phyloP scores from a whole-genome alignment of 1,140 invertebrate species.

The Laupala kohalensis region DNA sequence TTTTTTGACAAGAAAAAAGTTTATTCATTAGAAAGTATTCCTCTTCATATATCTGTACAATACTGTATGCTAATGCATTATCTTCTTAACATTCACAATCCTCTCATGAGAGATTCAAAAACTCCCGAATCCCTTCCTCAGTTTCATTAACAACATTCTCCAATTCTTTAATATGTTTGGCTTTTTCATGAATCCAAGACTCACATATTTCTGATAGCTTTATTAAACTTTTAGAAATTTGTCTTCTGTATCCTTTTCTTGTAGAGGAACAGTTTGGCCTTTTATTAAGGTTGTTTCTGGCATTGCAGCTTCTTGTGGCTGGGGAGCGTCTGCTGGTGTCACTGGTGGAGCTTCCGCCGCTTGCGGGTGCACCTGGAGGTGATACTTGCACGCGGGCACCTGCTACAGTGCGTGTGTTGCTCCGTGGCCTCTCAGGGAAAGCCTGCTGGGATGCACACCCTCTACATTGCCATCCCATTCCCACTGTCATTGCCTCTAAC shows the following conservation, averaged over 20 bases:
- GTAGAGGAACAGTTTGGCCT: neutral
- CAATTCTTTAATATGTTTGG: too few relatives aligned
- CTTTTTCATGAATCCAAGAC: too few relatives aligned
- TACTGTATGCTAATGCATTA: too few relatives aligned
- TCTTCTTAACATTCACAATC: too few relatives aligned
- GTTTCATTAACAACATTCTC: too few relatives aligned
- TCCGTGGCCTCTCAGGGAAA: constrained; percentile 91
- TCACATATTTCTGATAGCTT: neutral
- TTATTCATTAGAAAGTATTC: neutral
- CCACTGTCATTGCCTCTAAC: too few relatives aligned
- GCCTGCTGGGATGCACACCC: constrained; percentile 91
- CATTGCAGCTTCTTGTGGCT: constrained; percentile 72
- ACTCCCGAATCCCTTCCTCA: too few relatives aligned
- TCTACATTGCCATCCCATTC: constrained; percentile 63
- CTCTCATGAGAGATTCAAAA: too few relatives aligned
- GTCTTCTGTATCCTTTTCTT: neutral
- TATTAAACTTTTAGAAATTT: neutral
- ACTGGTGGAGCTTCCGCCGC: constrained; percentile 78
- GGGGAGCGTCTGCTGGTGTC: constrained; percentile 75
- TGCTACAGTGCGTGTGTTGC: constrained; percentile 63
- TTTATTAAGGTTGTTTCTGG: constrained; percentile 19
- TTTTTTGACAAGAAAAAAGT: too few relatives aligned
- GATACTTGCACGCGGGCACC: constrained; percentile 51
- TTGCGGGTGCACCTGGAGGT: constrained; percentile 72
- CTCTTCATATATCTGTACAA: neutral